Evolutionary conservation across 1,140 invertebrate species (phyloP).

Genomic region (Solenopsis invicta): DNA sequence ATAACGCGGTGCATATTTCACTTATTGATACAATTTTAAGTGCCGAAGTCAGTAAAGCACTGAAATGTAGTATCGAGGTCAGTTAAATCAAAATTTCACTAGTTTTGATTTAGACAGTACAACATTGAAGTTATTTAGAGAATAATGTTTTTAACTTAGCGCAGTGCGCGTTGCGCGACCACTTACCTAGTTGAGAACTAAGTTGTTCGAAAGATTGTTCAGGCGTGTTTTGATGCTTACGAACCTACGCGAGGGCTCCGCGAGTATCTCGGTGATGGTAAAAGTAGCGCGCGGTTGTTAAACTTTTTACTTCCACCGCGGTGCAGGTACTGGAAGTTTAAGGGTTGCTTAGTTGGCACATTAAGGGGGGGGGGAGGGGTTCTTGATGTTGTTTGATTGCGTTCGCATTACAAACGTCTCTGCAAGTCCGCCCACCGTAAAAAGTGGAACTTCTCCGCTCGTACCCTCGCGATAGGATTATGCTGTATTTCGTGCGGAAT

Average conservation of each 20-base stretch:
- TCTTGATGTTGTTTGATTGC: conserved; percentile 24
- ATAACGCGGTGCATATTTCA: too few species aligned
- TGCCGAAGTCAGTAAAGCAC: too few species aligned
- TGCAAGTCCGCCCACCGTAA: background rate
- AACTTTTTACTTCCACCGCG: conserved; percentile 32
- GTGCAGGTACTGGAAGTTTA: conserved; percentile 2
- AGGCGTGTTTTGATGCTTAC: background rate
- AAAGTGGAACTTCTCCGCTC: background rate
- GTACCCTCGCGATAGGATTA: background rate
- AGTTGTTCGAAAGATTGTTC: conserved; percentile 44
- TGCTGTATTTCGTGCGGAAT: background rate
- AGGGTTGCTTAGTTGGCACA: background rate
- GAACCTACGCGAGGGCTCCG: background rate
- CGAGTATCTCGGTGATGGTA: background rate
- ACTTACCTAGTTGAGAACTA: background rate
- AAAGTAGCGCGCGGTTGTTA: conserved; percentile 7
- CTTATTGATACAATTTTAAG: too few species aligned
- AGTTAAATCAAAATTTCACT: too few species aligned
- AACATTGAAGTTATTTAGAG: too few species aligned
- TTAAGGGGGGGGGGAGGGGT: background rate
- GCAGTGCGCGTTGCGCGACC: background rate
- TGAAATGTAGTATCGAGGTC: too few species aligned
- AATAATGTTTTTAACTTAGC: background rate
- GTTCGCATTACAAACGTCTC: background rate
- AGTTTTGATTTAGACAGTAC: too few species aligned